These are phyloP conservation scores for Vimba vimba DNA, from an alignment of 2,113 vertebrate species.

Conservation along the genomic window DNA sequence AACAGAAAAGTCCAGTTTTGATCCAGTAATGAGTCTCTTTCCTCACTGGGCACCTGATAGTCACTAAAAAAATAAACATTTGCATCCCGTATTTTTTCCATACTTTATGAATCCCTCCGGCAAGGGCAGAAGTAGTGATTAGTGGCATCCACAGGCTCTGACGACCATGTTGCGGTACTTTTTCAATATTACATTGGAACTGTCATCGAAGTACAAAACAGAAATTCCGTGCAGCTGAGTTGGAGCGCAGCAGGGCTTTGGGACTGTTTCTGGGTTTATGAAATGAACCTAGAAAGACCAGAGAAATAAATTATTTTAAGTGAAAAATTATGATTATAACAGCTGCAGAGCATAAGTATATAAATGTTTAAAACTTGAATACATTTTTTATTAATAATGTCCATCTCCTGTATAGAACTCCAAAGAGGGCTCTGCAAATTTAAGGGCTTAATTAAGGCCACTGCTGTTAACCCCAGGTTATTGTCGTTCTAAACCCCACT, in stretches of 20 bases:
- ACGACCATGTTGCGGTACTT: slow-evolving; percentile 99
- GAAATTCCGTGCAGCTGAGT: slow-evolving; percentile 97
- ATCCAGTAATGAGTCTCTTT: slow-evolving; percentile 44
- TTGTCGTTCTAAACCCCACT: no score
- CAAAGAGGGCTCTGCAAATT: background rate
- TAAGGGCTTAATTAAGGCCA: no score
- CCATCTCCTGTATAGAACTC: background rate
- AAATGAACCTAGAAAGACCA: slow-evolving; percentile 87
- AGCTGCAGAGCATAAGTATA: background rate
- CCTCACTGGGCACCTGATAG: slow-evolving; percentile 15
- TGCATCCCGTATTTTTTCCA: slow-evolving; percentile 19
- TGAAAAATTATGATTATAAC: background rate
- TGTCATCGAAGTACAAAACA: slow-evolving; percentile 97
- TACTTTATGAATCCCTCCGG: background rate
- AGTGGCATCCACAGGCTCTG: slow-evolving; percentile 95
- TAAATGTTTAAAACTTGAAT: background rate
- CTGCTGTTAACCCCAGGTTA: no score
- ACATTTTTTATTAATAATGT: background rate
- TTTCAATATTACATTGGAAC: slow-evolving; percentile 97
- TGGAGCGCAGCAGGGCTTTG: slow-evolving; percentile 95
- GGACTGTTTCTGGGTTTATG: slow-evolving; percentile 94
- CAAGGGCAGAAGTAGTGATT: slow-evolving; percentile 42
- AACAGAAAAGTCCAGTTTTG: slow-evolving; percentile 26
- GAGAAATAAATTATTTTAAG: background rate
- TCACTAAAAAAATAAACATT: background rate